A percentile compares a stretch with the other conserved stretches of the same genome.
Evolutionary conservation across 2,888 invertebrate genomes (phyloP).

Genomic region (Platyscelio sp.): DNA sequence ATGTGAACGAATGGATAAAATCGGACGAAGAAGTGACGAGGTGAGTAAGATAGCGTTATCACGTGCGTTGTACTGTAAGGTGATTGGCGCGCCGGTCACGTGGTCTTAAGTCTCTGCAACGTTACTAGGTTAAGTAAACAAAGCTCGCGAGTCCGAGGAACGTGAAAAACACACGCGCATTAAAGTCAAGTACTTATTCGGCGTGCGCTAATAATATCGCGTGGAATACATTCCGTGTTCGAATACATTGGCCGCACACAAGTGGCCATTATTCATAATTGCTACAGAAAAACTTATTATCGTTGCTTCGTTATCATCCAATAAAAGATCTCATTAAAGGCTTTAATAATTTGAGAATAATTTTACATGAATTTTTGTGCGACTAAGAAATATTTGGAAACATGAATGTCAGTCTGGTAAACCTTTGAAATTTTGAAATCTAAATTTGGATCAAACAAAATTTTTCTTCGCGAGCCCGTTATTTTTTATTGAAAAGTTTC

Average conservation of each 20-base stretch:
- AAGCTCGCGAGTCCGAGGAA: constrained; percentile 35
- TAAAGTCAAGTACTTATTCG: constrained; percentile 48
- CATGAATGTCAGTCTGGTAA: too few relatives aligned
- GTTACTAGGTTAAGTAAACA: constrained; percentile 66
- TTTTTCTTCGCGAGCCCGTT: too few relatives aligned
- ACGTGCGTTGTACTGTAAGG: constrained; percentile 50
- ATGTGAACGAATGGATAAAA: constrained; percentile 62
- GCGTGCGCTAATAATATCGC: constrained; percentile 51
- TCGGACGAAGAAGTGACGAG: constrained; percentile 64
- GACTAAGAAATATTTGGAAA: too few relatives aligned
- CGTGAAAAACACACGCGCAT: constrained; percentile 47
- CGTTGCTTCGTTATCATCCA: constrained; percentile 3
- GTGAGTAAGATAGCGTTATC: constrained; percentile 67
- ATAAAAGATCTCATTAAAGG: background rate
- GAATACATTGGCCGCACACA: background rate
- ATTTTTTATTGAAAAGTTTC: too few relatives aligned
- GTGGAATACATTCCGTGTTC: constrained; percentile 37
- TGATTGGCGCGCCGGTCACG: constrained; percentile 63
- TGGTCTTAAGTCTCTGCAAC: constrained; percentile 48
- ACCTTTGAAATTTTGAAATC: too few relatives aligned
- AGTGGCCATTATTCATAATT: constrained; percentile 31
- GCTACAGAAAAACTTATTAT: background rate
- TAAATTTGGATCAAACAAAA: too few relatives aligned
- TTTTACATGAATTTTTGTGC: too few relatives aligned
- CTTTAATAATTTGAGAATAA: too few relatives aligned